Evolutionary conservation across 2,113 vertebrate genomes (phyloP), one percentile per base, ranked within the genome.

Genomic region (Chaenocephalus aceratus): DNA sequence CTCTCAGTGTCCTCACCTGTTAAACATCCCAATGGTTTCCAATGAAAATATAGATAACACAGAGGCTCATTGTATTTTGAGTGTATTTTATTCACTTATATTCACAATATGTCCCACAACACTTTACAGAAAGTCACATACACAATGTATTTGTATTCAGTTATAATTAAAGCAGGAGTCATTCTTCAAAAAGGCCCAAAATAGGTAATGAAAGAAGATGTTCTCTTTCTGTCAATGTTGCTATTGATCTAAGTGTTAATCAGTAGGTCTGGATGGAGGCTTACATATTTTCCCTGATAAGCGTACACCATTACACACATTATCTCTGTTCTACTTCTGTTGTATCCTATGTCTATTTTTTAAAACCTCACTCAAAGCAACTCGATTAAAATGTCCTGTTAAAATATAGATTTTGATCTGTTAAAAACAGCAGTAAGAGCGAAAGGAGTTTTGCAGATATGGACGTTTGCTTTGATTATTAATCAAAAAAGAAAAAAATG

Each of bases 61-160:
- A 77, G 61, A 71, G 12, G 2, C 1, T 18, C 14, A 3, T 63
- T 69, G 14, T 75, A 44, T 36, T 71, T 59, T 26, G 16, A 58
- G 10, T 69, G 15, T 1, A 34, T 77, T 85, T 83, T 72, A 77
- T 79, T 86, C 15, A 57, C 75, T 23, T 57, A 26, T 9, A 16
- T 48, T 49, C 9, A 9, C 23, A 23, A 23, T 12, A 45, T 30
- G 16, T 30, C 12, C 16, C 36, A 51, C 30, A 62, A 51, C n/a
- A 72, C 26, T 14, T 48, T 16, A 60, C 10, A 76, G 10, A 45
- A 53, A 62, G 51, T 72, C 18, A 67, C 6, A 52, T 2, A 51
- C 11, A 49, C 30, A 12, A 59, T 49, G 5, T 48, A 1, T 49
- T 56, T 34, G 41, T 41, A 63, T 5, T 63, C n/a, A 41, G 36